Evolutionary conservation across 1,140 invertebrate genomes (phyloP).

Genomic region (Diabrotica virgifera): DNA sequence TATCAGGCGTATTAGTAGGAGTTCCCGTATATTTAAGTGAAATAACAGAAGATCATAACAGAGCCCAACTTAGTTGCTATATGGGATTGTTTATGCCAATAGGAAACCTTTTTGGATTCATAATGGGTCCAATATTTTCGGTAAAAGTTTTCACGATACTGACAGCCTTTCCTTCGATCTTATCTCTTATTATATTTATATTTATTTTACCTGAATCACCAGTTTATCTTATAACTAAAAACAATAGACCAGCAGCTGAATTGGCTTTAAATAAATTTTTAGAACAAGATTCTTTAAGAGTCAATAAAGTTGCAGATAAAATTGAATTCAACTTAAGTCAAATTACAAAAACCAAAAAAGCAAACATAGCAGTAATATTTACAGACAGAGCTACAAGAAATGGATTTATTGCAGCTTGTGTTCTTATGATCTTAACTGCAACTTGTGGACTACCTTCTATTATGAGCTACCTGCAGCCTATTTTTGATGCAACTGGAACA

Average conservation of each 20-base stretch:
- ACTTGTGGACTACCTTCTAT: conserved; percentile 82
- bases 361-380: conserved; percentile 22
- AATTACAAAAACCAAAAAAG: conserved; percentile 39
- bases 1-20: conserved; percentile 51
- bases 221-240: conserved; percentile 61
- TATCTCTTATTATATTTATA: conserved; percentile 55
- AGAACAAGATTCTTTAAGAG: conserved; percentile 49
- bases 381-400: conserved; percentile 54
- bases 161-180: conserved; percentile 49
- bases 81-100: conserved; percentile 35
- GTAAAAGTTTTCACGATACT: conserved; percentile 55
- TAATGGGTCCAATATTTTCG: conserved; percentile 56
- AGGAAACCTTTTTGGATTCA: conserved; percentile 49
- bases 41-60: conserved; percentile 46
- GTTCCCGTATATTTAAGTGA: conserved; percentile 54
- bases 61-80: conserved; percentile 35
- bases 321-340: conserved; percentile 17
- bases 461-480: conserved; percentile 73
- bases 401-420: conserved; percentile 69
- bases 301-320: conserved; percentile 17
- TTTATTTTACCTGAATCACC: conserved; percentile 69
- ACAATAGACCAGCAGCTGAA: conserved; percentile 59
- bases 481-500: conserved; percentile 65
- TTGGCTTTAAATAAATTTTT: conserved; percentile 62
- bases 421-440: conserved; percentile 84